A percentile compares a stretch with the other conserved stretches of the same genome.
phyloP scores from a whole-genome alignment of 2,888 invertebrate genomes.

The Cephus rjabovi region DNA sequence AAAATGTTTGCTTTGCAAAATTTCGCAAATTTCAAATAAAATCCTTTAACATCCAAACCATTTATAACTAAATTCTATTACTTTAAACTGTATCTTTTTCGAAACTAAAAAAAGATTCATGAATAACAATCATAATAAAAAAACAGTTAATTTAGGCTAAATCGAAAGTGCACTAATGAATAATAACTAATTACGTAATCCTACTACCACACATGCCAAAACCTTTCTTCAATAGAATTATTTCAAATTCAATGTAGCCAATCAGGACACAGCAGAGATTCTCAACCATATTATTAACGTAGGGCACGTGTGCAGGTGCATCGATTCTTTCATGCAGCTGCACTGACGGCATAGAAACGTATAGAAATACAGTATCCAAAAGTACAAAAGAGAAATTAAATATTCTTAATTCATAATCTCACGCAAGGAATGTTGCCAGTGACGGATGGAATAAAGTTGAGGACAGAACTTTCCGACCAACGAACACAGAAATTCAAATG shows the following conservation, averaged over 20 bases:
- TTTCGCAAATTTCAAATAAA: background rate
- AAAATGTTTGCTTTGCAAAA: background rate
- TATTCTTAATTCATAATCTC: background rate
- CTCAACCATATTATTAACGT: background rate
- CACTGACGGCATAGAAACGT: background rate
- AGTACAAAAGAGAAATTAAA: background rate
- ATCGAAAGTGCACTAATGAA: background rate
- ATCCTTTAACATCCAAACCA: background rate
- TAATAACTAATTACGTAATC: background rate
- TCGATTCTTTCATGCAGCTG: background rate
- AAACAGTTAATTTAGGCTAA: background rate
- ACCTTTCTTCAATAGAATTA: background rate
- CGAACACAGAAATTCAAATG: constrained; percentile 21
- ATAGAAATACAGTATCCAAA: background rate
- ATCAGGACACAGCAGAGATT: background rate
- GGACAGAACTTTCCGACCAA: background rate
- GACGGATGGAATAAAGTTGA: background rate
- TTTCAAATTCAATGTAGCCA: background rate
- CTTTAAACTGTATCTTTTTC: background rate
- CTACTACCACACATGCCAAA: background rate
- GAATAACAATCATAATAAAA: background rate
- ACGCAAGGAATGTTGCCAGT: background rate
- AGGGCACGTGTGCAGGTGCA: background rate
- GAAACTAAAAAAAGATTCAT: background rate
- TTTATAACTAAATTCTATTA: background rate